Evolutionary conservation across 2,797 vertebrate genomes (phyloP), one percentile per base, ranked within the genome.

Genomic region (Anisognathus igniventris): DNA sequence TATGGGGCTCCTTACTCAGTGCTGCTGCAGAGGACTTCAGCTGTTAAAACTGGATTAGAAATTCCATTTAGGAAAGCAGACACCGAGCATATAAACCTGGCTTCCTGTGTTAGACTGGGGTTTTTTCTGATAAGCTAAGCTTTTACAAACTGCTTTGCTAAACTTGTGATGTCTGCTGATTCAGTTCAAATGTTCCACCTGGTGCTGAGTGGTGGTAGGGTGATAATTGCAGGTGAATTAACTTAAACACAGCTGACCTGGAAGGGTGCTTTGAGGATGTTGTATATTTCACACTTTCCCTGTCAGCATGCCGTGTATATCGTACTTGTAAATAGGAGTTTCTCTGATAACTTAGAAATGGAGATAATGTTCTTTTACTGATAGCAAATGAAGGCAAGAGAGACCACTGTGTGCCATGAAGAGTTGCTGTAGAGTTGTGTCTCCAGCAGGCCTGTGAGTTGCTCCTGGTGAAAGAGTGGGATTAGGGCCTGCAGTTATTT

Each of bases 21-120:
- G 20, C 66, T 66, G 12, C 60, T 82, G 51, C 51, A 23, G 24
- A 31, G n/a, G 40, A 68, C 37, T 91, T 39, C 42, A 75, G 66
- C 75, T 75, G 27, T 81, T 74, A 64, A 40, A 78, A 71, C n/a
- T 50, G 48, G 37, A 6, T 84, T 80, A 77, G 48, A 65, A 89
- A 54, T 73, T 66, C 30, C 33, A 15, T 16, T 62, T 47, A 22
- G 0, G 3, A 62, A 79, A 86, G 47, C 33, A 76, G 42, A 30
- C 75, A 37, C 18, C 0, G 5, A 60, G 44, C 9, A 10, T 28
- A 12, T 40, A 68, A 68, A 50, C 79, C 40, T 51, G 54, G 30
- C 58, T 85, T 79, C 33, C 39, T 54, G 1, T 42, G 3, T 56
- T 57, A 68, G 18, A 23, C 17, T 72, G 7, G 8, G 27, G 9